Evolutionary conservation across 2,113 vertebrate species (phyloP).

Genomic region (Pelecanoides urinatrix): DNA sequence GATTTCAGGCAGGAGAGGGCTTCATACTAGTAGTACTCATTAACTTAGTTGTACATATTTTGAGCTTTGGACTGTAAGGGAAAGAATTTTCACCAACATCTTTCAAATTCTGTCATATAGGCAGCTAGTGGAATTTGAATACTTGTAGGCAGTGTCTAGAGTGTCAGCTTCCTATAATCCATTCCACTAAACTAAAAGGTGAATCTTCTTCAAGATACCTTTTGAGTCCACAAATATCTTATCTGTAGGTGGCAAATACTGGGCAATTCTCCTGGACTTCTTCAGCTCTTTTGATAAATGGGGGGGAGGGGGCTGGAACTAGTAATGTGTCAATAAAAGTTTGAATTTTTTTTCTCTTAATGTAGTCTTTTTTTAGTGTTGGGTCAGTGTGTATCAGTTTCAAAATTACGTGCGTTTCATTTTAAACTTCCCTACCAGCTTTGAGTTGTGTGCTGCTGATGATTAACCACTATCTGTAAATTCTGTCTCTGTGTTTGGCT

Average conservation of each 20-base stretch:
- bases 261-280: neutral
- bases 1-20: neutral
- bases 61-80: neutral
- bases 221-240: neutral
- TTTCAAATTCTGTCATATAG: neutral
- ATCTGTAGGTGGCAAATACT: neutral
- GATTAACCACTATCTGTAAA: neutral
- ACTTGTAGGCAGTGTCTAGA: neutral
- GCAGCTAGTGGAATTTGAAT: neutral
- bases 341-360: neutral
- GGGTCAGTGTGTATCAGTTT: neutral
- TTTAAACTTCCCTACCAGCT: neutral
- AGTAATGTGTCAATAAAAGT: neutral
- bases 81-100: neutral
- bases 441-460: neutral
- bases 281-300: neutral
- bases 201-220: neutral
- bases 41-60: neutral
- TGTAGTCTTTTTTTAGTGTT: neutral
- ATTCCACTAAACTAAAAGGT: neutral
- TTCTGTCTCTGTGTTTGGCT: neutral
- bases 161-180: neutral
- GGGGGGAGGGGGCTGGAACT: neutral
- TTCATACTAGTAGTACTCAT: neutral
- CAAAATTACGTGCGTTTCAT: neutral